These are phyloP conservation scores for Busseola fusca DNA, from an alignment of 2,888 invertebrate species.

Conservation along the genomic window DNA sequence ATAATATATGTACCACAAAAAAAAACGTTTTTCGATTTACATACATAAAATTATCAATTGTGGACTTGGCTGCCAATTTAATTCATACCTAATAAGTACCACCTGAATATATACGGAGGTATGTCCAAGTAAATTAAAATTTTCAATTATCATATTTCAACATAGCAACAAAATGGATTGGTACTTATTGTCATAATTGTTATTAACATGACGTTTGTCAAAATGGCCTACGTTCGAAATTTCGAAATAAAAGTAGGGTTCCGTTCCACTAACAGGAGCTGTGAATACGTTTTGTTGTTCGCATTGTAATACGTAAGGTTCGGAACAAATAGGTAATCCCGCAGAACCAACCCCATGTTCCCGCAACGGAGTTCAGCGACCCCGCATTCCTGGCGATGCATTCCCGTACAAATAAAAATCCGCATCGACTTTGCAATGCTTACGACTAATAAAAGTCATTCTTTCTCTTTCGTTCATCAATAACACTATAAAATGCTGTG, in stretches of 20 bases:
- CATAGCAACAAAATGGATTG: slow-evolving; percentile 31
- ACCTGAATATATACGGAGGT: slow-evolving; percentile 48
- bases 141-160: slow-evolving; percentile 28
- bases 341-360: slow-evolving; percentile 71
- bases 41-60: slow-evolving; percentile 27
- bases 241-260: slow-evolving; percentile 45
- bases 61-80: slow-evolving; percentile 34
- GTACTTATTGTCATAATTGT: neutral
- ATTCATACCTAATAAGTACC: slow-evolving; percentile 26
- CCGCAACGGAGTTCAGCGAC: slow-evolving; percentile 75
- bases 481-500: slow-evolving; percentile 54
- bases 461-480: slow-evolving; percentile 62
- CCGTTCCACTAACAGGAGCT: slow-evolving; percentile 55
- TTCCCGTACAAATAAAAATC: slow-evolving; percentile 73
- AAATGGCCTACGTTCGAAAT: slow-evolving; percentile 39
- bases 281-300: slow-evolving; percentile 61
- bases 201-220: slow-evolving; percentile 16
- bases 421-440: slow-evolving; percentile 60
- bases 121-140: slow-evolving; percentile 11
- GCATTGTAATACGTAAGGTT: slow-evolving; percentile 64
- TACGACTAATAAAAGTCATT: slow-evolving; percentile 63
- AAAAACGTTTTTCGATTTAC: slow-evolving; percentile 17
- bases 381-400: slow-evolving; percentile 75
- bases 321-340: slow-evolving; percentile 70
- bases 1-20: neutral